A percentile compares a stretch with the other conserved stretches of the same genome.
These are phyloP conservation scores for Megaptera novaeangliae DNA, from an alignment of 2,113 vertebrate genomes.

Conservation along the genomic window DNA sequence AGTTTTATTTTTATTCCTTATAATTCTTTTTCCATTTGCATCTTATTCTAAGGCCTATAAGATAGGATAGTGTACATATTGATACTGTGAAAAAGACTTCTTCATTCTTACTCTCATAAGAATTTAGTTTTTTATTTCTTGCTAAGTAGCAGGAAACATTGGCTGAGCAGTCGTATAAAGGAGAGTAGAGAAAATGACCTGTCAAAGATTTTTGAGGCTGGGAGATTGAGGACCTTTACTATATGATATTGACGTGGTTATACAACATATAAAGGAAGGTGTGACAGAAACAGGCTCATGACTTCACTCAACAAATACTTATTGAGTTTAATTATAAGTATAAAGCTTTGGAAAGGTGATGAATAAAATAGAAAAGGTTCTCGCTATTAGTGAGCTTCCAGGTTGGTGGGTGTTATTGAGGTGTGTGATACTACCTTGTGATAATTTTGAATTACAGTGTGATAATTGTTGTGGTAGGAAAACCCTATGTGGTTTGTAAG, in stretches of 20 bases:
- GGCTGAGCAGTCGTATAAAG: background rate
- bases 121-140: constrained; percentile 25
- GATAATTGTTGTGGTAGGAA: background rate
- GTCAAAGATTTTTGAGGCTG: background rate
- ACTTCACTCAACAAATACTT: background rate
- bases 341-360: background rate
- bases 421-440: background rate
- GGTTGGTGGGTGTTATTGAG: background rate
- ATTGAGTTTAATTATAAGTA: constrained; percentile 25
- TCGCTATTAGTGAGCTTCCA: background rate
- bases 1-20: background rate
- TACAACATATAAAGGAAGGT: background rate
- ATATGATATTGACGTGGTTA: background rate
- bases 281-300: background rate
- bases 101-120: background rate
- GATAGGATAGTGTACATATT: background rate
- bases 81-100: background rate
- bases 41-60: background rate
- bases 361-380: background rate
- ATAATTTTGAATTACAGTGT: background rate
- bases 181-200: background rate
- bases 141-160: background rate
- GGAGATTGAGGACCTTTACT: background rate
- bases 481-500: background rate
- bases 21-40: background rate